Conservation (phyloP, 2,888 invertebrate genomes). For the Andrena haemorrhoa region DNA sequence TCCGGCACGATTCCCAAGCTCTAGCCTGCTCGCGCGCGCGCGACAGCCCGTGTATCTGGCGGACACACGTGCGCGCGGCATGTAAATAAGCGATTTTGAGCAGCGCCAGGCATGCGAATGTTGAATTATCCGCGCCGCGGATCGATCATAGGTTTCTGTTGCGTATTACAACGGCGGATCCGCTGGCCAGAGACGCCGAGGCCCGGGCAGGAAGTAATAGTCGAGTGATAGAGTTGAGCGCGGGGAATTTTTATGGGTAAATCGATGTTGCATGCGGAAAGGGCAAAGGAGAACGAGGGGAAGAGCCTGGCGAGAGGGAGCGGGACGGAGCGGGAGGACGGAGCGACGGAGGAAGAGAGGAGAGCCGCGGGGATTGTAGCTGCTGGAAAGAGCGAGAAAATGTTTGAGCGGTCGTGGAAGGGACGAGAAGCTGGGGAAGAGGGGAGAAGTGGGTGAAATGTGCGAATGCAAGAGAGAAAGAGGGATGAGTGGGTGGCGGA, state of each 20-base stretch:
- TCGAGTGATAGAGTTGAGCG: slow-evolving; percentile 81
- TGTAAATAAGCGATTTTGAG: slow-evolving; percentile 49
- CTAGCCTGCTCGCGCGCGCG: neutral
- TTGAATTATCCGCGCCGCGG: slow-evolving; percentile 38
- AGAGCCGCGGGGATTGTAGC: neutral
- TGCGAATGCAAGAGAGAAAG: slow-evolving; percentile 28
- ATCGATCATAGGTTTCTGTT: slow-evolving; percentile 55
- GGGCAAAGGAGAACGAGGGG: slow-evolving; percentile 41
- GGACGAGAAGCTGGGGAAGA: slow-evolving; percentile 33
- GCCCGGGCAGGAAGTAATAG: slow-evolving; percentile 83
- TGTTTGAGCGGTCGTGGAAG: slow-evolving; percentile 19
- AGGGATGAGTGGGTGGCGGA: slow-evolving; percentile 25
- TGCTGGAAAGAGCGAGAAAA: no score
- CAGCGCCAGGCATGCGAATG: slow-evolving; percentile 9
- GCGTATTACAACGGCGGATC: slow-evolving; percentile 57
- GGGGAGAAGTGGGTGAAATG: slow-evolving; percentile 19
- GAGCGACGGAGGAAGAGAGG: slow-evolving; percentile 23
- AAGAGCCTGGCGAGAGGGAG: slow-evolving; percentile 26
- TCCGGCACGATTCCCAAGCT: neutral
- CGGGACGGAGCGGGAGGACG: neutral
- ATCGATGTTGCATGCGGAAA: slow-evolving; percentile 80
- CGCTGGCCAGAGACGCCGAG: slow-evolving; percentile 56
- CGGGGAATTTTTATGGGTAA: slow-evolving; percentile 84
- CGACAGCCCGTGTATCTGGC: neutral
- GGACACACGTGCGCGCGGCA: slow-evolving; percentile 18